A percentile compares a stretch with the other conserved stretches of the same genome.
These are phyloP conservation scores for Apantesis nais DNA, from an alignment of 2,888 invertebrate genomes.

Conservation along the genomic window DNA sequence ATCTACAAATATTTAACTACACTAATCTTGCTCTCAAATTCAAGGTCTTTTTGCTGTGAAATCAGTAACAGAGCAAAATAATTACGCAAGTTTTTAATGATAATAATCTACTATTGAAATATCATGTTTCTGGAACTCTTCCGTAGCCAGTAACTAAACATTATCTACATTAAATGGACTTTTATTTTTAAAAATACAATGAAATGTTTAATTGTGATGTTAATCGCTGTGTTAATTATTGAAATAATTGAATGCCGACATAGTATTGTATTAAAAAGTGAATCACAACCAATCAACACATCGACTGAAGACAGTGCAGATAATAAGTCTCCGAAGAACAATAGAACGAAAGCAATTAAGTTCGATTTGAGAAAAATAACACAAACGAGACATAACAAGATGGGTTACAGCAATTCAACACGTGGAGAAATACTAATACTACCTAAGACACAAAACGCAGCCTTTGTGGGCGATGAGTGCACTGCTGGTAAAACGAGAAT, in stretches of 20 bases:
- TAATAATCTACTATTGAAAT: background rate
- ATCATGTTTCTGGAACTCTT: background rate
- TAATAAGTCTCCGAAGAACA: background rate
- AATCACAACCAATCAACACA: background rate
- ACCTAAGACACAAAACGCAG: background rate
- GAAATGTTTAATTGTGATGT: background rate
- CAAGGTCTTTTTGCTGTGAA: background rate
- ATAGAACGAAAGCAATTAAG: background rate
- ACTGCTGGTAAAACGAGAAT: background rate
- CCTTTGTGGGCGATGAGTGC: slow-evolving; percentile 4
- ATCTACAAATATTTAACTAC: background rate
- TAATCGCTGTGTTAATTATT: background rate
- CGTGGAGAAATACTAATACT: background rate
- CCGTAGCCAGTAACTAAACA: background rate
- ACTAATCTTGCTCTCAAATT: background rate
- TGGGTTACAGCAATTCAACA: background rate
- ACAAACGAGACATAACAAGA: background rate
- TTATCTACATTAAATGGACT: background rate
- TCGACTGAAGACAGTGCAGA: background rate
- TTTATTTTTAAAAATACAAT: background rate
- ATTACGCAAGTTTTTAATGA: background rate
- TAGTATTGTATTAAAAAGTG: background rate
- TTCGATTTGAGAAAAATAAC: background rate
- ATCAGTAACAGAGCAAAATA: background rate
- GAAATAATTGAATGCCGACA: background rate